Percentiles rank a stretch among this genome's conserved stretches.
These are phyloP conservation scores for Neodiprion virginianus DNA, from an alignment of 1,140 invertebrate genomes.

Conservation along the genomic window DNA sequence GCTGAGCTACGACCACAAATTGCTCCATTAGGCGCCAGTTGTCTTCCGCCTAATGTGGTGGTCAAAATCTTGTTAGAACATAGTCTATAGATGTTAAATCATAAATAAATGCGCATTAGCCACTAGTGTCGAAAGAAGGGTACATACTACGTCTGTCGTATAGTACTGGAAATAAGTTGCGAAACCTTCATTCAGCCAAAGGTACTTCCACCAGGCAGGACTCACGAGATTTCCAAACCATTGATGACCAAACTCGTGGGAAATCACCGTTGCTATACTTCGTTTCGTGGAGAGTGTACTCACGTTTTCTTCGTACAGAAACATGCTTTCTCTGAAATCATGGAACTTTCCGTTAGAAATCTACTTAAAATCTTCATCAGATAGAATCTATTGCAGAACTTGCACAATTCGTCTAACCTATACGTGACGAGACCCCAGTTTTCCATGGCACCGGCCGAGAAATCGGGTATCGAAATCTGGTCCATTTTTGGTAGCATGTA, in stretches of 20 bases:
- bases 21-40: constrained; percentile 82
- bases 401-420: constrained; percentile 59
- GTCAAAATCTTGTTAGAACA: not conserved
- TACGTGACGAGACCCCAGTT: constrained; percentile 78
- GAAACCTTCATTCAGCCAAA: constrained; percentile 78
- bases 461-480: constrained; percentile 77
- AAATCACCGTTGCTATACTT: constrained; percentile 63
- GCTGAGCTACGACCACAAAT: constrained; percentile 74
- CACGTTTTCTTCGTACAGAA: constrained; percentile 62
- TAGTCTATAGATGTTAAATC: not conserved
- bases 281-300: constrained; percentile 62
- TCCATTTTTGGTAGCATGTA: constrained; percentile 60
- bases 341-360: no score
- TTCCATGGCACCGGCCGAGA: constrained; percentile 85
- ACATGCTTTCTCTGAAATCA: constrained; percentile 64
- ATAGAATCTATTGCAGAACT: constrained; percentile 30
- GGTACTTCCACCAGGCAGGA: constrained; percentile 68
- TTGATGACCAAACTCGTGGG: constrained; percentile 71
- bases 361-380: no score
- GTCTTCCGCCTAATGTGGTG: constrained; percentile 58
- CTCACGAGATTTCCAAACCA: constrained; percentile 72
- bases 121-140: not conserved
- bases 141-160: constrained; percentile 61
- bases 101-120: not conserved
- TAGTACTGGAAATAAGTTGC: constrained; percentile 75